phyloP scores from a whole-genome alignment of 2,113 vertebrate species.

The Upupa epops region DNA sequence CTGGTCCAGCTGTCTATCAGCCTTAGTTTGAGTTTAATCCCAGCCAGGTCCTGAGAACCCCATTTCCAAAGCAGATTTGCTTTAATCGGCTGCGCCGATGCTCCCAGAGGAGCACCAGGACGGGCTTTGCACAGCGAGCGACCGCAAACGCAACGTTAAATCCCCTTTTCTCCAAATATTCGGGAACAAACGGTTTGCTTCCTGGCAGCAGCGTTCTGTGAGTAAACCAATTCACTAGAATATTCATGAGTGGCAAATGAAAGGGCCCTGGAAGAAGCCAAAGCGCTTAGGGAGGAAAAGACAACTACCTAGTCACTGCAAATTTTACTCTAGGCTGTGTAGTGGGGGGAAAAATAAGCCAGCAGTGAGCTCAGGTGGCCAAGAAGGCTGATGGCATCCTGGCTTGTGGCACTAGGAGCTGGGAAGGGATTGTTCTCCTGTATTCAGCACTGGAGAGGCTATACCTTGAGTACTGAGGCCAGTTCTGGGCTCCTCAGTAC shows the following conservation, averaged over 20 bases:
- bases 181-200: conserved; percentile 39
- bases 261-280: not conserved
- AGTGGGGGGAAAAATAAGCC: too few species aligned
- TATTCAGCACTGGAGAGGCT: too few species aligned
- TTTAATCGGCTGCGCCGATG: not conserved
- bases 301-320: not conserved
- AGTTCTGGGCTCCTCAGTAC: too few species aligned
- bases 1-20: not conserved
- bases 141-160: not conserved
- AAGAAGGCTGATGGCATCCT: too few species aligned
- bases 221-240: conserved; percentile 56
- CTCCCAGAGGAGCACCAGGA: not conserved
- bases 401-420: too few species aligned
- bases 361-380: too few species aligned
- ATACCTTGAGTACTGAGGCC: too few species aligned
- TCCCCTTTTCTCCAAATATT: not conserved
- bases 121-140: not conserved
- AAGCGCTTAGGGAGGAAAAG: not conserved
- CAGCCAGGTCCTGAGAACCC: not conserved
- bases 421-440: too few species aligned
- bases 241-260: conserved; percentile 34
- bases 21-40: not conserved
- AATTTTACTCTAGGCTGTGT: not conserved
- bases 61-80: not conserved
- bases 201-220: conserved; percentile 24